Evolutionary conservation across 2,797 vertebrate genomes (phyloP), one percentile per base, ranked within the genome.

Genomic region (Squalus acanthias): DNA sequence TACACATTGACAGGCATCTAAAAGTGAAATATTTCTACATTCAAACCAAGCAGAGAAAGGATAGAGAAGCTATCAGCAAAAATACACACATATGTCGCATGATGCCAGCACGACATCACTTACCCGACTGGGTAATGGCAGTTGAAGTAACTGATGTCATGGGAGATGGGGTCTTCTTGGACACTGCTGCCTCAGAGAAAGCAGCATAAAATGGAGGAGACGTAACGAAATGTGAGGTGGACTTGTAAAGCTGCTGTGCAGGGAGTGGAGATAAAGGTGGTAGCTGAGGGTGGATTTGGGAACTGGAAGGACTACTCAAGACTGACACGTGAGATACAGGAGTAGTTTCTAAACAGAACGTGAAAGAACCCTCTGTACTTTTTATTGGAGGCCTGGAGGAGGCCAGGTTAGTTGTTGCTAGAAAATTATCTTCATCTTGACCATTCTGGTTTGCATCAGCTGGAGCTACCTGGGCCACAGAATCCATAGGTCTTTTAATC

Each of bases 161-260:
- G 97, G 98, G 98, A 98, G 98, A 97, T 97, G 98, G 98, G 97
- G 97, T 98, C 98, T 98, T 98, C 98, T 98, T 98, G 98, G 98
- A 98, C 96, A 98, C 97, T 97, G 98, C 97, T 98, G 98, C 98
- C 96, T 99, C 98, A 98, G 98, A 98, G 97, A 98, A 97, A 98
- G 98, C 98, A 98, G 98, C 98, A 95, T 98, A 98, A 98, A 98
- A 98, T 97, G 98, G 98, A 98, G 98, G 98, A 91, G 98, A 98
- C 97, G 98, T 98, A 97, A 98, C 97, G 97, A 97, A 98, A 97
- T 97, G 97, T 98, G 98, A 98, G 97, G 97, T 96, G 97, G 98
- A 97, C 97, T 98, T 98, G 97, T 98, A 98, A 96, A 97, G 96
- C 97, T 98, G 98, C 97, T 98, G 98, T 96, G 98, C 98, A 96